Evolutionary conservation across 2,113 vertebrate species (phyloP).

Genomic region (Abramis brama): DNA sequence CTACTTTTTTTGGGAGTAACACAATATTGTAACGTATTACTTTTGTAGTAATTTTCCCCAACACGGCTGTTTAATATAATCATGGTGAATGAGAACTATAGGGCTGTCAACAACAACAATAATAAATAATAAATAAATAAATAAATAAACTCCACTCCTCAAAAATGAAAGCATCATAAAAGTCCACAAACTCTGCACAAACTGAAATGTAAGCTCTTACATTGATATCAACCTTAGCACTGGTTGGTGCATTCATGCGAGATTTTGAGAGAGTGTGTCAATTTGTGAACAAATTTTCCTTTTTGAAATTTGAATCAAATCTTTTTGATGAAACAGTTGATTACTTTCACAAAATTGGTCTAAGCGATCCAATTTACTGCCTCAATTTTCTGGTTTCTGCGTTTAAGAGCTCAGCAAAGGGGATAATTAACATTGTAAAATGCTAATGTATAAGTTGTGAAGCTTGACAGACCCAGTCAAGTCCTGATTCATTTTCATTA

Average conservation of each 20-base stretch:
- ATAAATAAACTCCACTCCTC: background rate
- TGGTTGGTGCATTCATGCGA: background rate
- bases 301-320: background rate
- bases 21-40: too few species aligned
- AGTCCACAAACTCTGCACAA: too few species aligned
- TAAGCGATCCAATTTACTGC: background rate
- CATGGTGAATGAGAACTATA: background rate
- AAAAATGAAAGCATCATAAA: too few species aligned
- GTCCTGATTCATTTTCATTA: background rate
- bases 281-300: background rate
- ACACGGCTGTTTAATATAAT: too few species aligned
- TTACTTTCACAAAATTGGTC: background rate
- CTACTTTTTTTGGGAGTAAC: too few species aligned
- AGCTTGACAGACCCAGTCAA: background rate
- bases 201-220: too few species aligned
- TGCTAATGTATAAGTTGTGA: background rate
- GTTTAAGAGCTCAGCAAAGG: background rate
- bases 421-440: background rate
- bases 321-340: background rate
- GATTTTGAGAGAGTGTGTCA: too few species aligned
- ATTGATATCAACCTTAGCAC: background rate
- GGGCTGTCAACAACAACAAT: background rate
- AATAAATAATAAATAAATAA: background rate
- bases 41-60: too few species aligned
- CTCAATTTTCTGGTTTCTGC: background rate